Evolutionary conservation across 1,140 invertebrate genomes (phyloP).

Genomic region (Phymastichus coffea): DNA sequence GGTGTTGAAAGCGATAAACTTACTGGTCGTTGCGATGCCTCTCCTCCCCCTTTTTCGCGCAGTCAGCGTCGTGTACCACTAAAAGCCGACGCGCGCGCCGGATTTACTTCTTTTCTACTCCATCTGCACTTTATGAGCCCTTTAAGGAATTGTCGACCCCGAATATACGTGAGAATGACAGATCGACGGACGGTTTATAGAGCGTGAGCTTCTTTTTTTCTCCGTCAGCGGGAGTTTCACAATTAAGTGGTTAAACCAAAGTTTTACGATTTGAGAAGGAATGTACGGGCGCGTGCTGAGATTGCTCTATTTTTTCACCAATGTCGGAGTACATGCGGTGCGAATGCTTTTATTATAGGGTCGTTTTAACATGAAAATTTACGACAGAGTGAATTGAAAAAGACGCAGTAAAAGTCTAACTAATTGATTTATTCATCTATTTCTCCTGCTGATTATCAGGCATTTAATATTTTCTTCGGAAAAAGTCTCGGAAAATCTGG

Average conservation of each 20-base stretch:
- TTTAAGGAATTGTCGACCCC: constrained; percentile 45
- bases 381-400: no score
- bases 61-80: constrained; percentile 37
- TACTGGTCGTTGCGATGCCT: constrained; percentile 36
- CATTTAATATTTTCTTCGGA: no score
- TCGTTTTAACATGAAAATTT: no score
- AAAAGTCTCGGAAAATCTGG: neutral
- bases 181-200: constrained; percentile 14
- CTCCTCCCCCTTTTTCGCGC: no score
- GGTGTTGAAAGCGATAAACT: constrained; percentile 51
- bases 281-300: neutral
- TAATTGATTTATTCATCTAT: no score
- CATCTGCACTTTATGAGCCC: constrained; percentile 52
- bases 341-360: no score
- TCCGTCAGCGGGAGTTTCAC: neutral
- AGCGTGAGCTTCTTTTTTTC: no score
- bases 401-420: no score
- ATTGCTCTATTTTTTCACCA: neutral
- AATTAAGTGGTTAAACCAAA: constrained; percentile 1
- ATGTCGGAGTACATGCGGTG: neutral
- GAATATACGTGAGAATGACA: constrained; percentile 23
- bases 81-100: constrained; percentile 13
- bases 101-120: constrained; percentile 40
- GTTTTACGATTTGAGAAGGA: constrained; percentile 7
- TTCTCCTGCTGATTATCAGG: neutral